These are phyloP conservation scores for Palythoa grandis DNA, from an alignment of 92 coral and sea anemone species.

Conservation along the genomic window DNA sequence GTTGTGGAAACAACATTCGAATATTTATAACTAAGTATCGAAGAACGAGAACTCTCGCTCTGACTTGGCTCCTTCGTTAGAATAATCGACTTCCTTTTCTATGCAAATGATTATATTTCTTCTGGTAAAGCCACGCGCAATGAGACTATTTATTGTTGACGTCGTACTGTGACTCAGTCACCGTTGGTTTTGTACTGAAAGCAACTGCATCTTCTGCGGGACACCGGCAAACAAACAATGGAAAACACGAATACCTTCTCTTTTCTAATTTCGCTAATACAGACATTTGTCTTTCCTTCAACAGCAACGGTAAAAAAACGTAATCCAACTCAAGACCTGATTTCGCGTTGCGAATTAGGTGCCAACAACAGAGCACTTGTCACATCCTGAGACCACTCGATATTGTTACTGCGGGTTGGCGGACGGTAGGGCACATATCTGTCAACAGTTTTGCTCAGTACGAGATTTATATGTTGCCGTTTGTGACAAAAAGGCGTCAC, in stretches of 20 bases:
- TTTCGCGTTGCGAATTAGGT: conserved; percentile 1
- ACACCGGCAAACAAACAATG: conserved; percentile 29
- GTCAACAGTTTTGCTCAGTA: conserved; percentile 21
- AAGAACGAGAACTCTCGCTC: conserved; percentile 6
- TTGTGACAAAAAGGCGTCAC: conserved; percentile 25
- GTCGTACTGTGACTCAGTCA: conserved; percentile 36
- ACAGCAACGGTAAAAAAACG: neutral
- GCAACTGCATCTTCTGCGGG: conserved; percentile 29
- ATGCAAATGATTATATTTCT: conserved; percentile 41
- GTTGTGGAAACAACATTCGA: conserved; percentile 30
- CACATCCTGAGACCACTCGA: conserved; percentile 22
- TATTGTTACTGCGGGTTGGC: conserved; percentile 18
- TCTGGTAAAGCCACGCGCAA: conserved; percentile 30
- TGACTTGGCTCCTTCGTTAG: neutral
- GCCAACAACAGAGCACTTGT: conserved; percentile 9
- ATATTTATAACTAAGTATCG: conserved; percentile 8
- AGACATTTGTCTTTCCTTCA: neutral
- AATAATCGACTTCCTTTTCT: conserved; percentile 16
- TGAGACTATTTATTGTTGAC: conserved; percentile 17
- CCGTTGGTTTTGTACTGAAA: conserved; percentile 39
- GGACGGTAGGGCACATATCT: conserved; percentile 8
- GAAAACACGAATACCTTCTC: neutral
- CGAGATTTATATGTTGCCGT: conserved; percentile 30
- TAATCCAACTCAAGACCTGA: neutral
- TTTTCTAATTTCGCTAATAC: neutral